These are phyloP conservation scores for Eupleurogrammus muticus DNA, from an alignment of 2,797 vertebrate species.

Conservation along the genomic window DNA sequence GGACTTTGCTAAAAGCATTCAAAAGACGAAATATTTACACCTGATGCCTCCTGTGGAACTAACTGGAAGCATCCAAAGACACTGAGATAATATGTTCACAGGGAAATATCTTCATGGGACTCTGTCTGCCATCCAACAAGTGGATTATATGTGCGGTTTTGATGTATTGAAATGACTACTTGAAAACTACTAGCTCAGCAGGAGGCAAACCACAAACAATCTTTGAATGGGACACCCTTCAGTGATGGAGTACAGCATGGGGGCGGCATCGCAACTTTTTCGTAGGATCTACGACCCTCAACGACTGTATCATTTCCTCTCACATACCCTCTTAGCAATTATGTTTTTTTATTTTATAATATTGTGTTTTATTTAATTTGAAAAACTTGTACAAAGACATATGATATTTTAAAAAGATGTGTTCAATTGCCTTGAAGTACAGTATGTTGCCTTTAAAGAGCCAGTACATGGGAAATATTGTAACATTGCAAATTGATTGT, in stretches of 20 bases:
- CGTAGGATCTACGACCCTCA: slow-evolving; percentile 68
- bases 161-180: slow-evolving; percentile 42
- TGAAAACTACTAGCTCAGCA: slow-evolving; percentile 57
- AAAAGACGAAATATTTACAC: slow-evolving; percentile 77
- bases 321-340: slow-evolving; percentile 55
- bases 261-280: slow-evolving; percentile 59
- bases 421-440: slow-evolving; percentile 56
- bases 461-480: slow-evolving; percentile 46
- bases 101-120: slow-evolving; percentile 12
- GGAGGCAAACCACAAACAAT: slow-evolving; percentile 35
- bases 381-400: slow-evolving; percentile 59
- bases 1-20: slow-evolving; percentile 52
- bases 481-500: slow-evolving; percentile 32
- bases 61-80: slow-evolving; percentile 51
- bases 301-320: slow-evolving; percentile 56
- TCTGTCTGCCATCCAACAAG: slow-evolving; percentile 19
- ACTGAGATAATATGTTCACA: slow-evolving; percentile 27
- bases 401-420: slow-evolving; percentile 47
- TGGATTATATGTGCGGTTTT: slow-evolving; percentile 28
- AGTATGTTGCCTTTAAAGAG: slow-evolving; percentile 49
- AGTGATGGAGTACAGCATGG: slow-evolving; percentile 35
- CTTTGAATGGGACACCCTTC: slow-evolving; percentile 11
- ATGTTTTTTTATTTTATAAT: slow-evolving; percentile 60
- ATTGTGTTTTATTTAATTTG: slow-evolving; percentile 73
- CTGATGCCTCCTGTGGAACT: slow-evolving; percentile 34